Conservation (phyloP, 2,113 vertebrate species). For the Scatophagus argus region DNA sequence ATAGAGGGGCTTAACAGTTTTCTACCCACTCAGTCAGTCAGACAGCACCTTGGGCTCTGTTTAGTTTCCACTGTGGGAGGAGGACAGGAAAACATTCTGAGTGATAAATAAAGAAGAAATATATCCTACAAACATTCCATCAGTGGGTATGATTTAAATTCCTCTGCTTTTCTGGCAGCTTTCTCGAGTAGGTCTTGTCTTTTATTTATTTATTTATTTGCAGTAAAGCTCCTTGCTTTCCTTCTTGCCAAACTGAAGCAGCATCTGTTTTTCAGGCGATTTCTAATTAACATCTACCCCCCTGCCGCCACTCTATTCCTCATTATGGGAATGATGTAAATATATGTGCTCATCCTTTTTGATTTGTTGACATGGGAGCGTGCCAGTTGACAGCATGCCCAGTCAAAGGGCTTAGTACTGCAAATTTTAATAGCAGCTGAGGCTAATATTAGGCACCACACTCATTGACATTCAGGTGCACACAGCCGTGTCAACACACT, state of each 20-base stretch:
- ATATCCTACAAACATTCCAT: slow-evolving; percentile 79
- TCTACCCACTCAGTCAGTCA: slow-evolving; percentile 55
- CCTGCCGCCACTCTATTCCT: slow-evolving; percentile 34
- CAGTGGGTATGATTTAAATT: slow-evolving; percentile 83
- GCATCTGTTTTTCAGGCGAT: slow-evolving; percentile 79
- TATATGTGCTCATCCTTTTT: slow-evolving; percentile 82
- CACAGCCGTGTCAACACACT: slow-evolving; percentile 68
- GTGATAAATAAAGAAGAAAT: slow-evolving; percentile 73
- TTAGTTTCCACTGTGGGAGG: slow-evolving; percentile 37
- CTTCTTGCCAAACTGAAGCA: slow-evolving; percentile 82
- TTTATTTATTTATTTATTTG: slow-evolving; percentile 69
- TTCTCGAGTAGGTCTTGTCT: slow-evolving; percentile 76
- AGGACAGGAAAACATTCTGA: slow-evolving; percentile 28
- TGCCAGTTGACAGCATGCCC: slow-evolving; percentile 82
- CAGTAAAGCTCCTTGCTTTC: slow-evolving; percentile 77
- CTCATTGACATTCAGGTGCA: slow-evolving; percentile 82
- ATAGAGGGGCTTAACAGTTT: slow-evolving; percentile 49
- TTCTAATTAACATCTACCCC: slow-evolving; percentile 80
- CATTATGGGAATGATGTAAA: slow-evolving; percentile 80
- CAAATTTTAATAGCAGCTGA: slow-evolving; percentile 76
- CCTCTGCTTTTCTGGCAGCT: slow-evolving; percentile 77
- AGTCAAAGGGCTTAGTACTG: slow-evolving; percentile 79
- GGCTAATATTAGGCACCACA: slow-evolving; percentile 67
- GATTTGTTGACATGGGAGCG: slow-evolving; percentile 78
- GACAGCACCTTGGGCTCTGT: slow-evolving; percentile 57